phyloP scores from a whole-genome alignment of 2,113 vertebrate genomes.

The Oxyura jamaicensis region DNA sequence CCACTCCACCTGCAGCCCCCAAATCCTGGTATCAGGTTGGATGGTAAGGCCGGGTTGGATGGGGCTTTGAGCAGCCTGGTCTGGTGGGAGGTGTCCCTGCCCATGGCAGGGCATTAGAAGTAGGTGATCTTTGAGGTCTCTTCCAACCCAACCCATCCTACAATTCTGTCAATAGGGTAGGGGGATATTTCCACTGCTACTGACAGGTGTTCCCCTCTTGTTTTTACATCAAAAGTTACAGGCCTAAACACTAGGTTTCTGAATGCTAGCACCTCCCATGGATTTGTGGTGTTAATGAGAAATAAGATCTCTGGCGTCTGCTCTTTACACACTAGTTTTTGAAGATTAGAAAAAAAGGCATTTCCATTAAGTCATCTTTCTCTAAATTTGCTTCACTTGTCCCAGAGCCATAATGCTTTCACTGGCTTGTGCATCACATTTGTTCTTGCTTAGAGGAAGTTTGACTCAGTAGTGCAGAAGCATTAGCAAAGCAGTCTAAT shows the following conservation, averaged over 20 bases:
- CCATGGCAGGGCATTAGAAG: too few relatives aligned
- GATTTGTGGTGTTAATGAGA: background rate
- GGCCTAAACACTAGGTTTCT: background rate
- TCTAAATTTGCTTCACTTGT: background rate
- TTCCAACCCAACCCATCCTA: too few relatives aligned
- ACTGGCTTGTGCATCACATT: background rate
- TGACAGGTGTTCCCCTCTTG: background rate
- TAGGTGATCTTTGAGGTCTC: too few relatives aligned
- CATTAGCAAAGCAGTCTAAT: background rate
- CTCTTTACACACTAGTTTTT: background rate
- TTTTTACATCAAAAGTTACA: background rate
- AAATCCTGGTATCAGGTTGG: background rate
- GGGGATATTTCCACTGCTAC: background rate
- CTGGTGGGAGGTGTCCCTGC: too few relatives aligned
- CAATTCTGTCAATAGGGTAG: background rate
- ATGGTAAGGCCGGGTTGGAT: too few relatives aligned
- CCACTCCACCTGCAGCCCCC: background rate
- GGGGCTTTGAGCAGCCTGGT: too few relatives aligned
- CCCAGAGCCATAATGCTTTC: background rate
- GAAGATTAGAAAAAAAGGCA: background rate
- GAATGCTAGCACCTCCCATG: background rate
- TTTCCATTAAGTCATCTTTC: background rate
- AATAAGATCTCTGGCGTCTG: background rate
- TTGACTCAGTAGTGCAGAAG: background rate
- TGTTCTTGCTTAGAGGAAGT: conserved; percentile 27